phyloP scores from a whole-genome alignment of 2,113 vertebrate species.

The Piprites chloris region DNA sequence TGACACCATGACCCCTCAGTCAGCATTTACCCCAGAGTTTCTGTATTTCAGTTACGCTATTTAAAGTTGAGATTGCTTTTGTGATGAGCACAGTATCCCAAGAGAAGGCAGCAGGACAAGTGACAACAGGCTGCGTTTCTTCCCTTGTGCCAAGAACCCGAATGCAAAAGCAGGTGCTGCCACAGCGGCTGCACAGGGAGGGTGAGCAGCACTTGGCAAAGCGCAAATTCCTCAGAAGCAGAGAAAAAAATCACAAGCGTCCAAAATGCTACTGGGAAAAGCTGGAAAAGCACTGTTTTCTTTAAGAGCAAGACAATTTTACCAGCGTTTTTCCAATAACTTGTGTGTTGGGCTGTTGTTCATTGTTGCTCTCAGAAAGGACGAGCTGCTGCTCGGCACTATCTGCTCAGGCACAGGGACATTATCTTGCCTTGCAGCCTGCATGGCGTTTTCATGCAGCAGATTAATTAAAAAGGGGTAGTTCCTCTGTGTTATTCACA shows the following conservation, averaged over 20 bases:
- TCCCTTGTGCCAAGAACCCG: background rate
- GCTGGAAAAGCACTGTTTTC: background rate
- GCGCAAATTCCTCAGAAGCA: background rate
- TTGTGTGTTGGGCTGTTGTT: background rate
- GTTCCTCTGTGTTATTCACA: background rate
- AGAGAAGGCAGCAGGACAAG: background rate
- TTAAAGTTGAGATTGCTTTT: background rate
- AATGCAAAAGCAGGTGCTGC: background rate
- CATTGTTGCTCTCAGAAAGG: background rate
- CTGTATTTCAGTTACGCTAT: background rate
- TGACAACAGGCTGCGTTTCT: background rate
- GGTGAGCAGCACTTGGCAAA: background rate
- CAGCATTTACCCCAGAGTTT: accelerated
- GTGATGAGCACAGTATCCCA: background rate
- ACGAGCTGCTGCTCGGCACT: background rate
- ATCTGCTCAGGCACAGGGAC: conserved; percentile 7
- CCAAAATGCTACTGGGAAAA: background rate
- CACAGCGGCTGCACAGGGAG: background rate
- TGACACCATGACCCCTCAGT: background rate
- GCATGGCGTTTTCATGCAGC: background rate
- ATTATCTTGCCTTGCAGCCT: conserved; percentile 39
- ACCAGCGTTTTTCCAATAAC: background rate
- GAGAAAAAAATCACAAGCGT: background rate
- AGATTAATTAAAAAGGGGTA: conserved; percentile 18
- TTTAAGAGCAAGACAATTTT: background rate